Base-by-base conservation (phyloP, 2,888 invertebrate genomes). In the Hypena proboscidalis region DNA sequence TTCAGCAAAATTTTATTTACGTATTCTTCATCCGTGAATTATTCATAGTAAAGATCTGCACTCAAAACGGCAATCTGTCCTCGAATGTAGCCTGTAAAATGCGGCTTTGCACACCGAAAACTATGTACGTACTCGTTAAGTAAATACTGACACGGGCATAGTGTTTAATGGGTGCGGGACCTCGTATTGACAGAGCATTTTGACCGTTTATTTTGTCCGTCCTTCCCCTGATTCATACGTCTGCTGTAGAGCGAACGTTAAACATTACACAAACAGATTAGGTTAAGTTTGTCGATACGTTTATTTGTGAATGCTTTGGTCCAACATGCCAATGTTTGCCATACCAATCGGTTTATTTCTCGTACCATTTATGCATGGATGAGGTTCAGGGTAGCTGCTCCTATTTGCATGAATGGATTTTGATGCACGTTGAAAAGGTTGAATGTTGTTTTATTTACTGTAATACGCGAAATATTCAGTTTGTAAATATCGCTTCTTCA, bases 21-120 rank as follows among this genome's bases (percentile, higher is more conserved):
- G 63, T 60, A 70, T 61, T 58, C 74, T 75, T 70, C 65, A 74
- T 68, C 72, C 70, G 52, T 85, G 82, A 84, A 85, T 85, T 67
- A 85, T 85, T 83, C 83, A 85, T 82, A 73, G 57, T 68, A 39
- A 59, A 74, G 76, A 75, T 74, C 76, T 80, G 70, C 76, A 77
- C 79, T 83, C 77, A 79, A 81, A 83, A 80, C 75, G 70, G 72
- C 82, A 83, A 83, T 83, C 81, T 82, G 77, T 80, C 74, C 71
- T 54, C 45, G 67, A 60, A 55, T 67, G 58, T 62, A 57, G 65
- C 59, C 73, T 72, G 72, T 79, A 77, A 80, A 80, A 77, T 65
- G 72, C 61, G 72, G 70, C 73, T 76, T 70, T 65, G 62, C 60
- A 58, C 58, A 58, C 60, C 23, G 17, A 23, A 38, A 44, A 59